A percentile compares a stretch with the other conserved stretches of the same genome.
phyloP scores from a whole-genome alignment of 2,797 vertebrate genomes.

The Heteromormyrus szaboi region DNA sequence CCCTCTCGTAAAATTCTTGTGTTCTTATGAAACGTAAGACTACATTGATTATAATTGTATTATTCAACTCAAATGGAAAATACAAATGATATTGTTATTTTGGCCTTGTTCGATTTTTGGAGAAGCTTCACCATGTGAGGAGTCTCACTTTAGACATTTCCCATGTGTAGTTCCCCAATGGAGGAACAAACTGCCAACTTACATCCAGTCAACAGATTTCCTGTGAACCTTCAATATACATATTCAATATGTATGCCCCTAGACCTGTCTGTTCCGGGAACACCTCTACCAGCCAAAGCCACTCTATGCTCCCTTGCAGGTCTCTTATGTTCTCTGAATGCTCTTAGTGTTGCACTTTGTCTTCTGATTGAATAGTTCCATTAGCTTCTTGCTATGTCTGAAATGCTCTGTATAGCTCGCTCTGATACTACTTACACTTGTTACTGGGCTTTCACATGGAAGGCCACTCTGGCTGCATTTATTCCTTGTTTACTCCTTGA shows the following conservation, averaged over 20 bases:
- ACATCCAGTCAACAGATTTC: not conserved
- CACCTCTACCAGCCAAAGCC: not conserved
- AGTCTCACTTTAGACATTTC: not conserved
- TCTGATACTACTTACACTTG: not conserved
- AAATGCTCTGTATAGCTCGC: not conserved
- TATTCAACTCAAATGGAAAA: not conserved
- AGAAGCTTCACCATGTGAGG: not conserved
- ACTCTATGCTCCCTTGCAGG: not conserved
- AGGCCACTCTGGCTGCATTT: not conserved
- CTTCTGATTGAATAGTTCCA: not conserved
- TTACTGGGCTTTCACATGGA: not conserved
- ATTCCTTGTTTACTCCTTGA: not conserved
- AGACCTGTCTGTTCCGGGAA: not conserved
- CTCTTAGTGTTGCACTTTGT: not conserved
- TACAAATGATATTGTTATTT: not conserved
- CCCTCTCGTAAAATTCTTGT: too few species aligned
- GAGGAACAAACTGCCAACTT: not conserved
- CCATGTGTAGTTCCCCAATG: not conserved
- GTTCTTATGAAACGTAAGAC: too few species aligned
- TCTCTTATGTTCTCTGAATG: not conserved
- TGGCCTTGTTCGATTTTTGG: not conserved
- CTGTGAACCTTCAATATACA: not conserved
- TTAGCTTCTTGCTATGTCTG: not conserved
- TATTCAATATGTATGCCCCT: not conserved
- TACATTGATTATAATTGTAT: not conserved